These are phyloP conservation scores for Brienomyrus brachyistius DNA, from an alignment of 2,113 vertebrate genomes.

Conservation along the genomic window DNA sequence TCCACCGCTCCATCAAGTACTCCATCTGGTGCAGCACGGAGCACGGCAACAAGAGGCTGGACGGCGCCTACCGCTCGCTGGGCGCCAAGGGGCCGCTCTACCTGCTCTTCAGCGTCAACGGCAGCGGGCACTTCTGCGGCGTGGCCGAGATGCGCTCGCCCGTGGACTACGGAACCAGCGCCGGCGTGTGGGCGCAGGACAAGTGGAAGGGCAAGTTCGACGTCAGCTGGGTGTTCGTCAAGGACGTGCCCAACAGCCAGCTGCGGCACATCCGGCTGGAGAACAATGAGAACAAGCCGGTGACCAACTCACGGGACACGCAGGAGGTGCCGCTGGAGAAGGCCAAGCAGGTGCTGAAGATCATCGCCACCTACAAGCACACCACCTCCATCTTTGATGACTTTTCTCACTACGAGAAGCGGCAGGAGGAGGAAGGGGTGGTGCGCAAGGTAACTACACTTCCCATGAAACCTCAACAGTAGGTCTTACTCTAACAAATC, in stretches of 20 bases:
- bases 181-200: slow-evolving; percentile 98
- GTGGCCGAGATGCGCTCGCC: slow-evolving; percentile 97
- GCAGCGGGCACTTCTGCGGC: slow-evolving; percentile 96
- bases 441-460: slow-evolving; percentile 78
- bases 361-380: slow-evolving; percentile 77
- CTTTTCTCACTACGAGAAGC: slow-evolving; percentile 89
- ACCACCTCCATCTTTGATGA: slow-evolving; percentile 81
- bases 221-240: slow-evolving; percentile 97
- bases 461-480: background rate
- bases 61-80: slow-evolving; percentile 69
- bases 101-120: slow-evolving; percentile 87
- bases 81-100: slow-evolving; percentile 68
- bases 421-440: slow-evolving; percentile 91
- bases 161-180: slow-evolving; percentile 96
- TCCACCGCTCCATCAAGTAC: slow-evolving; percentile 80
- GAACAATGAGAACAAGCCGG: slow-evolving; percentile 98
- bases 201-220: slow-evolving; percentile 99
- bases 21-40: slow-evolving; percentile 80
- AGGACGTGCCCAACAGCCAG: slow-evolving; percentile 96
- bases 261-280: slow-evolving; percentile 96
- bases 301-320: slow-evolving; percentile 97
- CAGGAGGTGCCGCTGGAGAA: slow-evolving; percentile 88
- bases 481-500: background rate
- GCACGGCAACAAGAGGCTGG: slow-evolving; percentile 73
- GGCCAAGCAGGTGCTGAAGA: slow-evolving; percentile 75